phyloP scores from a whole-genome alignment of 2,113 vertebrate species.

The Callocephalon fimbriatum region DNA sequence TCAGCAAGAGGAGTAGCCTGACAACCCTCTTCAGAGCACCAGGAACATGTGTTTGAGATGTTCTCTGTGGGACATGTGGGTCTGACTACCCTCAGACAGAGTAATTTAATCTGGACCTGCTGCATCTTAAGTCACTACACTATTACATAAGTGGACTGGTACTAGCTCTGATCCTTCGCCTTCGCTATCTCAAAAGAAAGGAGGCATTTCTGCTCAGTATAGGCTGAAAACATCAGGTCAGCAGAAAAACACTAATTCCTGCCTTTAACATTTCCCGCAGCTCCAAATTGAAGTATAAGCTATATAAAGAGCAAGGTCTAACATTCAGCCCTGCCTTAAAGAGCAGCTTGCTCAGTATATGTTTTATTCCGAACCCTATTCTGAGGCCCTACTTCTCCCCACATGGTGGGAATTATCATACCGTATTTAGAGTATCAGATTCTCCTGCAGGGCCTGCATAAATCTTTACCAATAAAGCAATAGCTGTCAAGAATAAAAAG shows the following conservation, averaged over 20 bases:
- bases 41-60: background rate
- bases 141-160: background rate
- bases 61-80: rapidly evolving
- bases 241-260: background rate
- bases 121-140: background rate
- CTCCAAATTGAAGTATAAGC: background rate
- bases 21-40: background rate
- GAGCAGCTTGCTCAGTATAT: background rate
- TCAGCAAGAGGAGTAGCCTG: background rate
- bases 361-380: background rate
- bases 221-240: background rate
- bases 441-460: background rate
- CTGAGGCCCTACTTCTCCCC: background rate
- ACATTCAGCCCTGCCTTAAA: background rate
- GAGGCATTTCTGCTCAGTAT: background rate
- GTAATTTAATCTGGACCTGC: background rate
- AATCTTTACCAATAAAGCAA: background rate
- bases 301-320: background rate
- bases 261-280: background rate
- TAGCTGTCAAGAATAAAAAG: background rate
- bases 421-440: background rate
- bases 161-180: background rate
- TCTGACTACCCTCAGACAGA: background rate
- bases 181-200: background rate
- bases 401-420: background rate